These are phyloP conservation scores for Zalophus californianus DNA, from an alignment of 2,797 vertebrate species.

Conservation along the genomic window DNA sequence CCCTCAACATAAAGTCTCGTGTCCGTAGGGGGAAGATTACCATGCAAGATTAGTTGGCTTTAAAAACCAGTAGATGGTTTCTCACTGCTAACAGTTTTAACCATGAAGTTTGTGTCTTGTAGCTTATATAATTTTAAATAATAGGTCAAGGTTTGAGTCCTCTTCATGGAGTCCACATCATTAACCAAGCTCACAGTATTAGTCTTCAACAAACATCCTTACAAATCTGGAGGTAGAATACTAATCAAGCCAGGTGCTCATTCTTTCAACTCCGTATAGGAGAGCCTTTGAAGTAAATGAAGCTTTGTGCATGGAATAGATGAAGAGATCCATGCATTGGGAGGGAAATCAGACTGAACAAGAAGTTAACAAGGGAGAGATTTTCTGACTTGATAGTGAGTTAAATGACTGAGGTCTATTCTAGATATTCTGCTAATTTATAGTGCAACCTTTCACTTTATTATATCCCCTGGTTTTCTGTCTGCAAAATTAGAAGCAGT, in stretches of 20 bases:
- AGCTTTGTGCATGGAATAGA: background rate
- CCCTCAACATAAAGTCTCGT: background rate
- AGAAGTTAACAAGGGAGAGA: background rate
- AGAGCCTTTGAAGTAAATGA: conserved; percentile 25
- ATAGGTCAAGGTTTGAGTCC: background rate
- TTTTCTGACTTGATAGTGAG: background rate
- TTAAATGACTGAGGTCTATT: background rate
- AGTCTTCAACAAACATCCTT: background rate
- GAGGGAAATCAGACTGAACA: conserved; percentile 11
- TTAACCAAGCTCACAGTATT: background rate
- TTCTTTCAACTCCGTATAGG: background rate
- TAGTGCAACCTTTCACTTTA: background rate
- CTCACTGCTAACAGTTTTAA: background rate
- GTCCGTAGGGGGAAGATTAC: background rate
- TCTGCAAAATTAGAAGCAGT: conserved; percentile 36
- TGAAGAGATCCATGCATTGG: background rate
- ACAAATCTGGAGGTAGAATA: background rate
- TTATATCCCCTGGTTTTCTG: background rate
- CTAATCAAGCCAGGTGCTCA: background rate
- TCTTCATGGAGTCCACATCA: background rate
- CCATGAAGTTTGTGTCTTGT: background rate
- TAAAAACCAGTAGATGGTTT: background rate
- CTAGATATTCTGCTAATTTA: background rate
- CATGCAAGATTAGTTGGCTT: background rate
- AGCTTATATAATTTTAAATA: conserved; percentile 18